Base-by-base conservation (phyloP, 2,113 vertebrate species). In the Festucalex cinctus region DNA sequence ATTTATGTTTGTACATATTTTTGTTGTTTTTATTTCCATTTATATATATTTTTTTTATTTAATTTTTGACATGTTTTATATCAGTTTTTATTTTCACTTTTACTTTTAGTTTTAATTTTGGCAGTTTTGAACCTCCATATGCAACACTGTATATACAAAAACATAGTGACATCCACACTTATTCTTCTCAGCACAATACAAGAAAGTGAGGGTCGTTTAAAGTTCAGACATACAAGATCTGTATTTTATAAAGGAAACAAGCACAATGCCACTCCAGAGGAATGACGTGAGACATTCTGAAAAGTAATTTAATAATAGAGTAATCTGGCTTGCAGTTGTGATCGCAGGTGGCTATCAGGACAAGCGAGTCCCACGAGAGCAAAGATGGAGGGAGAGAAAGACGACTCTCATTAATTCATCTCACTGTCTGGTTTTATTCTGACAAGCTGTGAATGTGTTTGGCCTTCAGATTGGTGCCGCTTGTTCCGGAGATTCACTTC, bases 291-390 rank as follows among this genome's bases (percentile, higher is more conserved):
- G 68, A 69, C 63, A 70, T 80, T 82, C 68, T 83, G 79, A 66
- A 84, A 68, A 70, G 79, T 85, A 84, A 86, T 89, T 86, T 83
- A 89, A 88, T 90, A 89, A 85, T 85, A 82, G 90, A 90, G 89
- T 85, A 41, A 88, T 89, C 85, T 88, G 77, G 65, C 70, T 75
- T 70, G 60, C n/a, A 41, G 68, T 80, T 77, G 75, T 66, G 83
- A 69, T 85, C 85, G 79, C 83, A 87, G 84, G 90, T 87, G 62
- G 64, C 51, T 78, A 83, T 89, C 85, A 62, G 28, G 36, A 75
- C 65, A 66, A 53, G 80, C 63, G 86, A 84, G 80, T 85, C 88
- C 87, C 86, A 83, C 85, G 84, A 86, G 75, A 70, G 59, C 66
- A 71, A 82, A 84, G 73, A 81, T 75, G 77, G 66, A 69, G 20